Evolutionary conservation across 2,888 invertebrate species (phyloP).

Genomic region (Netelia virgata): DNA sequence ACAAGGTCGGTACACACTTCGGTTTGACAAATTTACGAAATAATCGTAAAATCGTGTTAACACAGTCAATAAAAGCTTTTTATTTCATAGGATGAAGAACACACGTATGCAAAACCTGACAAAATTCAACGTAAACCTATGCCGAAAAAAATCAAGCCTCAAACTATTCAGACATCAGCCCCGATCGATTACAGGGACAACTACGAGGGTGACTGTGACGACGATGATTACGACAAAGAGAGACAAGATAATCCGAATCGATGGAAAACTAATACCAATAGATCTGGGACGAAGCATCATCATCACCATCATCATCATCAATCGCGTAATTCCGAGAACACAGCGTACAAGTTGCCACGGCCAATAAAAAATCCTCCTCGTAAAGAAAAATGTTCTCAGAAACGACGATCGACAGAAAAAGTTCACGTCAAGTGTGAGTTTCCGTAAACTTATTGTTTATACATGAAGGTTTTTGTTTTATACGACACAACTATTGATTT

Average conservation of each 20-base stretch:
- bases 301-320: slow-evolving; percentile 76
- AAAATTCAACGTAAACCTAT: slow-evolving; percentile 79
- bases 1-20: slow-evolving; percentile 78
- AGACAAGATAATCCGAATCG: slow-evolving; percentile 80
- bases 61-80: neutral
- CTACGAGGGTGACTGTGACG: slow-evolving; percentile 85
- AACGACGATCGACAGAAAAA: slow-evolving; percentile 79
- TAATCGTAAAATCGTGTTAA: neutral
- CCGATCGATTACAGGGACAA: slow-evolving; percentile 84
- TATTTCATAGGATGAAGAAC: slow-evolving; percentile 72
- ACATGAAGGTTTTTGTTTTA: slow-evolving; percentile 10
- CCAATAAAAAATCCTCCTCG: slow-evolving; percentile 78
- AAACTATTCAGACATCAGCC: slow-evolving; percentile 73
- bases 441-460: neutral
- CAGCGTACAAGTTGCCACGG: slow-evolving; percentile 77
- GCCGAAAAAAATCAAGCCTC: slow-evolving; percentile 80
- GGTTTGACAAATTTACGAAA: neutral
- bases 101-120: slow-evolving; percentile 77
- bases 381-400: slow-evolving; percentile 81
- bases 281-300: slow-evolving; percentile 78
- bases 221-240: slow-evolving; percentile 81
- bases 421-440: slow-evolving; percentile 69
- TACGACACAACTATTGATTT: neutral
- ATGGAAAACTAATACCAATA: slow-evolving; percentile 82
- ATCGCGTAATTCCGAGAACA: slow-evolving; percentile 74